Evolutionary conservation across 2,113 vertebrate genomes (phyloP), one percentile per base, ranked within the genome.

Genomic region (Neogobius melanostomus): DNA sequence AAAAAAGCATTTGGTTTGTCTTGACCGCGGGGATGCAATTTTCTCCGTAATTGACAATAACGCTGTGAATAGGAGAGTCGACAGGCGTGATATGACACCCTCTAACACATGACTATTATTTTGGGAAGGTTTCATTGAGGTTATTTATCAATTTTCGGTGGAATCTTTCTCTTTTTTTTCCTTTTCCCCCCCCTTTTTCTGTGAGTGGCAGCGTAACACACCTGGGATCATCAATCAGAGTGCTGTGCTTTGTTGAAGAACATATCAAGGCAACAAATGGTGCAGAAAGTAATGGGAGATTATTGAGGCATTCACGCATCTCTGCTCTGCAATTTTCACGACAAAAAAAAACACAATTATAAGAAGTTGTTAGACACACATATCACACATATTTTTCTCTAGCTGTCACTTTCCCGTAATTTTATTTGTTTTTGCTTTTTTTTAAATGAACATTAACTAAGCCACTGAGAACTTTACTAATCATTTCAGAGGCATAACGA

Each of bases 121-220:
- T 61, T 42, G 59, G 59, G 59, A 61, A 61, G 59, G 59, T 61
- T 61, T 61, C 36, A 61, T 61, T 61, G 36, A 61, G 59, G 59
- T 61, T 61, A 45, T 61, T 61, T 61, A 61, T 61, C 59, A 61
- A 61, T 61, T 61, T 61, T 44, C 44, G 42, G 12, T n/a, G 14
- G 42, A 8, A 44, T 61, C 15, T 15, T 44, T 60, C 8, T 9
- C 7, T n/a, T 61, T 44, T 61, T 59, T 59, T n/a, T n/a, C n/a
- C n/a, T n/a, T n/a, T n/a, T n/a, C 46, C 46, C 46, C 28, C 28
- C 28, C 28, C 28, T 56, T 42, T 42, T 15, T 14, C 28, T n/a
- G 59, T 61, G 42, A 61, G 59, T 61, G 42, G 14, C 36, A 44
- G 59, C n/a, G 44, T 9, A 61, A n/a, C 59, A 16, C 42, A 45